A percentile compares a stretch with the other conserved stretches of the same genome.
phyloP scores from a whole-genome alignment of 2,113 vertebrate genomes.

The Anarhynchus alexandrinus region DNA sequence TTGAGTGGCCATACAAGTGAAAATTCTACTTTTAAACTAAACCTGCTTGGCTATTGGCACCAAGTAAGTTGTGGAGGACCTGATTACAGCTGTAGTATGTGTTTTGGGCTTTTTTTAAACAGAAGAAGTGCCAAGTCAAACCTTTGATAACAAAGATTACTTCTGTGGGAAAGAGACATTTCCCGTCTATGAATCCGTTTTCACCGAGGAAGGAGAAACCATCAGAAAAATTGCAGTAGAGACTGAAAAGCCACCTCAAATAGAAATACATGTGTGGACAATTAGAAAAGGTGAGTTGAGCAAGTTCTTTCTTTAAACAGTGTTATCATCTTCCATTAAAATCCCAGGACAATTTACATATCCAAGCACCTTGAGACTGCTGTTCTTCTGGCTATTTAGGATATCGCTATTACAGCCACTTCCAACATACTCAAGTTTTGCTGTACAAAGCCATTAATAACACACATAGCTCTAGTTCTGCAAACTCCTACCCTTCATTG shows the following conservation, averaged over 20 bases:
- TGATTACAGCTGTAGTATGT: background rate
- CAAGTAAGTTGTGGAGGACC: background rate
- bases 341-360: background rate
- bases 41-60: background rate
- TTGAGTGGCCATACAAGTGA: background rate
- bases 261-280: constrained; percentile 81
- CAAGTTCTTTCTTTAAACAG: background rate
- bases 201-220: constrained; percentile 72
- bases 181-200: constrained; percentile 78
- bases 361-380: background rate
- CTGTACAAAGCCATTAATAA: background rate
- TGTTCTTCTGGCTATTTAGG: background rate
- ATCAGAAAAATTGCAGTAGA: constrained; percentile 81
- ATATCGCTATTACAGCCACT: background rate
- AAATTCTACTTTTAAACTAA: background rate
- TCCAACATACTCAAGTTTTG: background rate
- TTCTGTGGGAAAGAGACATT: constrained; percentile 80
- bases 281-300: constrained; percentile 76
- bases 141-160: constrained; percentile 74
- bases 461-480: background rate
- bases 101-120: constrained; percentile 39
- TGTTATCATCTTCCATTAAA: background rate
- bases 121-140: constrained; percentile 75
- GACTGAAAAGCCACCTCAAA: constrained; percentile 73
- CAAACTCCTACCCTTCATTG: background rate